phyloP scores from a whole-genome alignment of 2,113 vertebrate species.

The Thalassarche chlororhynchos region DNA sequence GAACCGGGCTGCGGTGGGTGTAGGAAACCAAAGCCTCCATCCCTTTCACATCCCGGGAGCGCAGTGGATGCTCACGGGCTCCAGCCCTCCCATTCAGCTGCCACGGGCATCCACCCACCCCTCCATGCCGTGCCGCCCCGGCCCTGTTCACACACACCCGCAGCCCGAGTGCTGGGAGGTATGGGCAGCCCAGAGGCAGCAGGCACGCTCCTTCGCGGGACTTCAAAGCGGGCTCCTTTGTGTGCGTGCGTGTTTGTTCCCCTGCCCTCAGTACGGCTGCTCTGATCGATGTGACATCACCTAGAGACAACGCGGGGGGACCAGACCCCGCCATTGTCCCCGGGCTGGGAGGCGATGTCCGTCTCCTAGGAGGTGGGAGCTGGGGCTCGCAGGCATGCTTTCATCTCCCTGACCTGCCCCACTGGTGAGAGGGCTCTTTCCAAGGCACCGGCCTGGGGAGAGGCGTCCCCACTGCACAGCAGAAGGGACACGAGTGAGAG shows the following conservation, averaged over 20 bases:
- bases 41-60: rapidly evolving
- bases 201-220: conserved; percentile 80
- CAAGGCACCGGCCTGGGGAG: conserved; percentile 57
- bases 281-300: conserved; percentile 85
- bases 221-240: conserved; percentile 79
- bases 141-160: background rate
- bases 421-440: conserved; percentile 60
- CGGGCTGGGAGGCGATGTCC: conserved; percentile 84
- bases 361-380: conserved; percentile 89
- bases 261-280: conserved; percentile 80
- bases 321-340: conserved; percentile 81
- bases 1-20: rapidly evolving
- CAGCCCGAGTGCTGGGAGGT: background rate
- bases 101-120: rapidly evolving
- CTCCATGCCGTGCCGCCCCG: rapidly evolving
- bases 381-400: conserved; percentile 85
- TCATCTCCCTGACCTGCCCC: conserved; percentile 86
- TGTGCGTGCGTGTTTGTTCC: conserved; percentile 63
- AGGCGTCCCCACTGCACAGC: conserved; percentile 44
- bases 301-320: conserved; percentile 75
- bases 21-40: background rate
- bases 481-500: conserved; percentile 72
- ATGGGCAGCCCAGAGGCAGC: conserved; percentile 32
- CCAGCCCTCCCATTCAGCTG: rapidly evolving
- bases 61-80: rapidly evolving